Conservation (phyloP, 2,113 vertebrate genomes). For the Taxidea taxus region DNA sequence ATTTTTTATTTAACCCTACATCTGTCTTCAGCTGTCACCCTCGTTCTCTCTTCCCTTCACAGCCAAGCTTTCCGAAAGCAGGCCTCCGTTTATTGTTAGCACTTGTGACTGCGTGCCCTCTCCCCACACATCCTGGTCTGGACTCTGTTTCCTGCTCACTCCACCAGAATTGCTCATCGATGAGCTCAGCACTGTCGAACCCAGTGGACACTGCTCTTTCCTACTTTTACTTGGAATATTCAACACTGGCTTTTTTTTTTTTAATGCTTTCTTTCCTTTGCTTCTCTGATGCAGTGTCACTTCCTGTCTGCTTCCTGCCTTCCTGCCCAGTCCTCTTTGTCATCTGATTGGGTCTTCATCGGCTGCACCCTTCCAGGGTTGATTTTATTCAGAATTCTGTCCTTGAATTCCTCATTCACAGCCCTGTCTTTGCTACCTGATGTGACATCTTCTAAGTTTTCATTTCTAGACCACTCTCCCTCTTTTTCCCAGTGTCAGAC, state of each 20-base stretch:
- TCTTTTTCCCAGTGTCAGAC: neutral
- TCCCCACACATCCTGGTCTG: neutral
- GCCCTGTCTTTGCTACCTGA: neutral
- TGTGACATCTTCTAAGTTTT: neutral
- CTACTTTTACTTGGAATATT: conserved; percentile 33
- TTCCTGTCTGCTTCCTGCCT: neutral
- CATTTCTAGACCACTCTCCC: neutral
- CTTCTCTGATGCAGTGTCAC: neutral
- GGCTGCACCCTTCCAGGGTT: neutral
- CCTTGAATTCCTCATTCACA: neutral
- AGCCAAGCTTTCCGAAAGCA: neutral
- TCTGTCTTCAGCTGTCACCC: neutral
- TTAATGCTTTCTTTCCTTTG: neutral
- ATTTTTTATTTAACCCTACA: neutral
- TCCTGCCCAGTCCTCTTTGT: neutral
- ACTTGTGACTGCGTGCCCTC: neutral
- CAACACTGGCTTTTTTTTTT: neutral
- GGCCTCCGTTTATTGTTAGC: neutral
- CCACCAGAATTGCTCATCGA: neutral
- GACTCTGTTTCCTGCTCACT: neutral
- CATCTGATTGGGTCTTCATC: neutral
- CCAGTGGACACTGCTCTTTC: neutral
- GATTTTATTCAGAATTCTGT: neutral
- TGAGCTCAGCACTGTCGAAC: neutral
- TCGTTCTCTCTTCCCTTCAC: neutral